These are phyloP conservation scores for Palaemon carinicauda DNA, from an alignment of 1,140 invertebrate species.

Conservation along the genomic window DNA sequence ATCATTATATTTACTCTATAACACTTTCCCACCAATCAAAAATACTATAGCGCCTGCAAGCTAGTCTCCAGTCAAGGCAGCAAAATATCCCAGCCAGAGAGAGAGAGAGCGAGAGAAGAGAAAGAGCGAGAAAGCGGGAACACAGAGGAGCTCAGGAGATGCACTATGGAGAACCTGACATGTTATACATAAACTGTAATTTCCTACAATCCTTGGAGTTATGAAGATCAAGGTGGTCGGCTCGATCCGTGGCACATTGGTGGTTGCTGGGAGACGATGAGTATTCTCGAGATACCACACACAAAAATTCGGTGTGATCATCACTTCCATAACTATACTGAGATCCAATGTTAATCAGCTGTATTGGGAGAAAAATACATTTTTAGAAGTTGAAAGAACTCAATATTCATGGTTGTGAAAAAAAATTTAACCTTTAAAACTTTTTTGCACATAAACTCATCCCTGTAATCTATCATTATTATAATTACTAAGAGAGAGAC, in stretches of 20 bases:
- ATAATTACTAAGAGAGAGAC: too few relatives aligned
- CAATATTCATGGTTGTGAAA: too few relatives aligned
- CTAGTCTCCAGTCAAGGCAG: slow-evolving; percentile 35
- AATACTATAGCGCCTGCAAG: slow-evolving; percentile 9
- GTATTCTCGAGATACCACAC: slow-evolving; percentile 97
- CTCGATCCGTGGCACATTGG: slow-evolving; percentile 33
- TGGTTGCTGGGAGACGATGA: slow-evolving; percentile 57
- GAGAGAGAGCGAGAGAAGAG: too few relatives aligned
- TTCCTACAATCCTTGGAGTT: slow-evolving; percentile 55
- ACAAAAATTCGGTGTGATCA: slow-evolving; percentile 97
- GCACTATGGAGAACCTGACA: slow-evolving; percentile 39
- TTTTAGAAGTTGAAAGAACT: background rate
- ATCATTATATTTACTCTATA: background rate
- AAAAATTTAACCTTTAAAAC: too few relatives aligned
- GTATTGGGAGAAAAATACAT: slow-evolving; percentile 60
- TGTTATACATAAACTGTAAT: slow-evolving; percentile 49
- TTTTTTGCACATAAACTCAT: too few relatives aligned
- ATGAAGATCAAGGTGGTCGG: slow-evolving; percentile 44
- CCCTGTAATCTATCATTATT: too few relatives aligned
- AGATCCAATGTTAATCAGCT: slow-evolving; percentile 96
- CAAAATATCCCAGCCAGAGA: slow-evolving; percentile 2
- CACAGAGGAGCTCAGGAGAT: background rate
- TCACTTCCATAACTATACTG: slow-evolving; percentile 97
- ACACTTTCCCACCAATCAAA: slow-evolving; percentile 4
- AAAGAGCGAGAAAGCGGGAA: too few relatives aligned